Conservation (phyloP, 2,113 vertebrate species). For the Syngnathus typhle region DNA sequence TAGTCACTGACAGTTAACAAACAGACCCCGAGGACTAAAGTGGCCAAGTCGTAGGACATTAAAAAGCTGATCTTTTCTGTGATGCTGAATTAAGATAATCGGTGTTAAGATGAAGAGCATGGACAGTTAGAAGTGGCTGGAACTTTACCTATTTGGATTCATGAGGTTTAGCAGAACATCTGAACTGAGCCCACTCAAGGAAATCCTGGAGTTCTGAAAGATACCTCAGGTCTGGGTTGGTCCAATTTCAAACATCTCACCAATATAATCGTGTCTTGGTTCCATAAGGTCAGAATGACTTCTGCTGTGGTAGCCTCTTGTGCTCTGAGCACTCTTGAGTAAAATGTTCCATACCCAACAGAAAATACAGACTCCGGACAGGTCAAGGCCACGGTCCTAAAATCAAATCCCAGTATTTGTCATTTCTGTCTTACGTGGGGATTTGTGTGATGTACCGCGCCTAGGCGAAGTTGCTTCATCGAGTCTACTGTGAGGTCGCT, state of each 20-base stretch:
- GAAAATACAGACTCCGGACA: not conserved
- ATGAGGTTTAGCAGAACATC: not conserved
- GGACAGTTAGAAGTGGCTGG: not conserved
- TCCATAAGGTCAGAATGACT: not conserved
- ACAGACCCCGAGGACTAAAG: slow-evolving; percentile 50
- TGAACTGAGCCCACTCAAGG: slow-evolving; percentile 2
- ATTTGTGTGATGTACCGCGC: not conserved
- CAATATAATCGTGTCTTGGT: not conserved
- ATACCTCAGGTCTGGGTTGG: too few species aligned
- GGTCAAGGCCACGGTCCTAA: not conserved
- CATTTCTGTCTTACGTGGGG: not conserved
- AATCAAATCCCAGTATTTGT: not conserved
- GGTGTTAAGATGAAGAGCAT: slow-evolving; percentile 7
- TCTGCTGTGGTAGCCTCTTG: not conserved
- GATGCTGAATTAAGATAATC: slow-evolving; percentile 40
- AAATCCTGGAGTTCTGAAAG: slow-evolving; percentile 9
- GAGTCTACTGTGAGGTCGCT: not conserved
- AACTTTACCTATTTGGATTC: not conserved
- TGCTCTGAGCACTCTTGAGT: not conserved
- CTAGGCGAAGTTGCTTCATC: not conserved
- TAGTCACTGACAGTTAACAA: slow-evolving; percentile 63
- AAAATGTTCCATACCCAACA: not conserved
- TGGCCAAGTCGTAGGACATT: slow-evolving; percentile 42
- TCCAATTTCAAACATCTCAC: too few species aligned
- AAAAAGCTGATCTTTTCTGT: slow-evolving; percentile 40